Evolutionary conservation across 1,140 invertebrate species (phyloP), one percentile per base, ranked within the genome.

Genomic region (Lanistes nyassanus): DNA sequence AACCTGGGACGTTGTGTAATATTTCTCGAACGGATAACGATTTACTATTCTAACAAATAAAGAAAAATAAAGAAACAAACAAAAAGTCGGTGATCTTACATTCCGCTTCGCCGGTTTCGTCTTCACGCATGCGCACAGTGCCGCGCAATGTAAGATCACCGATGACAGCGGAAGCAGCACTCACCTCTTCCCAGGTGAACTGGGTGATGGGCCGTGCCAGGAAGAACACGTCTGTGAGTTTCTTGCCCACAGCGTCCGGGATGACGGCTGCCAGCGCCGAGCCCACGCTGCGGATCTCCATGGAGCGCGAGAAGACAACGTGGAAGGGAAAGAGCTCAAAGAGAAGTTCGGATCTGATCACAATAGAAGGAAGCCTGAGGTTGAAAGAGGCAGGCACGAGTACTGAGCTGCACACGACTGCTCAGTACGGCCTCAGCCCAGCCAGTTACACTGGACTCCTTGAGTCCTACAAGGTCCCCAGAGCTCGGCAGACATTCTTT

Each of bases 281-380:
- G 11, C 97, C 97, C 73, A 96, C 81, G 67, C 84, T 87, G n/a
- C 93, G 91, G 23, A 99, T 95, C 13, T 94, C 90, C 95, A 99
- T 96, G 82, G 96, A 94, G 1, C 94, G 95, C 93, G 95, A 94
- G 90, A 99, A 98, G 34, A 98, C 95, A 81, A 99, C 95, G 89
- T 96, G 97, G 90, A 99, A 99, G 7, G 98, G 97, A 89, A 99
- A 99, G 84, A 99, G 96, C 87, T 99, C 96, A 82, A 99, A 98
- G 16, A 99, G 91, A 7, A 97, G 83, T 29, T 90, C 87, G 93
- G 80, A 97, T 21, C 95, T 79, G 31, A 47, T 47, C 42, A 47
- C 42, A 47, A 16, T 47, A 47, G 9, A 47, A 47, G 42, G 42
- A 47, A 47, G 42, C 42, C 19, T 47, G 42, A 9, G 9, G 42